A percentile compares a stretch with the other conserved stretches of the same genome.
These are phyloP conservation scores for Triplophysa yarkandensis DNA, from an alignment of 2,797 vertebrate genomes.

Conservation along the genomic window DNA sequence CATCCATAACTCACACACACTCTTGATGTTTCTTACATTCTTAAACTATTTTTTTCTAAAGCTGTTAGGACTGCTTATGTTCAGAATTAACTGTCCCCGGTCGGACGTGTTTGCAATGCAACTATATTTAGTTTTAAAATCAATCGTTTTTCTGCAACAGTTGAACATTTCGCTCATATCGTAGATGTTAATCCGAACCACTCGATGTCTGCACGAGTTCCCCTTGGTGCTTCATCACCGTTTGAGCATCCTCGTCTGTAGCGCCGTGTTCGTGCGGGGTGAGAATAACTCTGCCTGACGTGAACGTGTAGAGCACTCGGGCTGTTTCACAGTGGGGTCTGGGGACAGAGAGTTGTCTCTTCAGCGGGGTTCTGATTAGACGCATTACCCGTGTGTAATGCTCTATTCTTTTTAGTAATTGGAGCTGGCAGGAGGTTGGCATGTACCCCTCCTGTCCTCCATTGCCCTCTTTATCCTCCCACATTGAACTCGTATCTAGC, in stretches of 20 bases:
- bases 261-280: conserved; percentile 65
- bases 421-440: conserved; percentile 81
- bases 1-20: conserved; percentile 68
- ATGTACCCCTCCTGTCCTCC: conserved; percentile 64
- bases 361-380: conserved; percentile 81
- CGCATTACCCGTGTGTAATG: conserved; percentile 74
- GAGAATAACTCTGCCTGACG: conserved; percentile 60
- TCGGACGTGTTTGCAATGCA: neutral
- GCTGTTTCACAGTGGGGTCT: conserved; percentile 70
- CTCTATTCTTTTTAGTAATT: conserved; percentile 80
- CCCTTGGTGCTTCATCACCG: conserved; percentile 58
- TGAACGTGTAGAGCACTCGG: conserved; percentile 68
- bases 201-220: conserved; percentile 56
- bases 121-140: neutral
- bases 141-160: neutral
- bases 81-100: neutral
- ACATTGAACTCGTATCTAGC: conserved; percentile 6
- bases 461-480: conserved; percentile 50
- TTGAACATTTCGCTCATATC: neutral
- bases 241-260: conserved; percentile 64
- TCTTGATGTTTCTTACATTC: conserved; percentile 33
- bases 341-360: conserved; percentile 73
- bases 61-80: neutral
- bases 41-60: neutral
- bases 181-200: conserved; percentile 57